Conservation (phyloP, 2,888 invertebrate species). For the Melipona beecheii region DNA sequence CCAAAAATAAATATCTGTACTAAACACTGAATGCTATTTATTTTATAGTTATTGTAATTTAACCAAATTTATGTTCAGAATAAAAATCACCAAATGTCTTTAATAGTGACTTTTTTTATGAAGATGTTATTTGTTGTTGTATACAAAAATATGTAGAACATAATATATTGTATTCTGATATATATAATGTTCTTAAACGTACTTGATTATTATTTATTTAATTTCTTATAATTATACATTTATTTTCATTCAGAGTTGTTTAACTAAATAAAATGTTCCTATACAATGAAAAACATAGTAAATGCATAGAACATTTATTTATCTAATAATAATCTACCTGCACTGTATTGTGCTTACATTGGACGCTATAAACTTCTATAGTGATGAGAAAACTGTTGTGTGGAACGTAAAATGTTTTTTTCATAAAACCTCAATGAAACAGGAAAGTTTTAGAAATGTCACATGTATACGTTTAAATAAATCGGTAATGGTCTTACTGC, state of each 20-base stretch:
- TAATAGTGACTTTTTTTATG: not conserved
- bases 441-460: conserved; percentile 64
- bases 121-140: not conserved
- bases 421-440: conserved; percentile 64
- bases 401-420: conserved; percentile 66
- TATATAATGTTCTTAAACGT: not conserved
- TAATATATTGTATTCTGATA: not conserved
- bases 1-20: not conserved
- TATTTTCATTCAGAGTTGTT: not conserved
- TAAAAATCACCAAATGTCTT: not conserved
- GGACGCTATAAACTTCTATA: conserved; percentile 65
- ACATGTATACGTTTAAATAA: conserved; percentile 46
- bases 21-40: not conserved
- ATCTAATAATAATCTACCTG: conserved; percentile 42
- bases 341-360: conserved; percentile 59
- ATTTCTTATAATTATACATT: not conserved
- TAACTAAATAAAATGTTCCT: conserved; percentile 31
- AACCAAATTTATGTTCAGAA: not conserved
- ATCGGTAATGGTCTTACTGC: conserved; percentile 47
- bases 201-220: not conserved
- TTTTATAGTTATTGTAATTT: not conserved
- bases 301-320: conserved; percentile 55
- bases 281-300: conserved; percentile 6
- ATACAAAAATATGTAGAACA: not conserved
- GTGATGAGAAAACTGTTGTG: conserved; percentile 57